Conservation (phyloP, 2,888 invertebrate genomes). For the Isotomurus palustris region DNA sequence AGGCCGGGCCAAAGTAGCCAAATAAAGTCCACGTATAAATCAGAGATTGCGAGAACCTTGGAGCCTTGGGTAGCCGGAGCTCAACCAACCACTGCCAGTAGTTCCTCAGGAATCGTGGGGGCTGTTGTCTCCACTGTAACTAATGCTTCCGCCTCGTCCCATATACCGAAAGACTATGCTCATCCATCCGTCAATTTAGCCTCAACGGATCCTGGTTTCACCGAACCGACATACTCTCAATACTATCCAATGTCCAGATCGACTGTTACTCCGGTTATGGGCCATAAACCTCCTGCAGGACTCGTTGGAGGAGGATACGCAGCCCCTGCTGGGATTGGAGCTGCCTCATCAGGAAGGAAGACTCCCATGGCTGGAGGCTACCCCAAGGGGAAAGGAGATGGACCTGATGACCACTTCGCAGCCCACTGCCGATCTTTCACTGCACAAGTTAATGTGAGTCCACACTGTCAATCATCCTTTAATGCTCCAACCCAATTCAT, state of each 20-base stretch:
- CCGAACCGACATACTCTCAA: conserved; percentile 45
- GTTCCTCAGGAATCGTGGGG: conserved; percentile 18
- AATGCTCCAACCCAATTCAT: too few species aligned
- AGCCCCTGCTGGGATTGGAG: conserved; percentile 38
- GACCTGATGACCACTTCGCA: conserved; percentile 59
- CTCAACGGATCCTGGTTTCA: conserved; percentile 37
- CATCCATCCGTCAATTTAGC: conserved; percentile 42
- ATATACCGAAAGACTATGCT: conserved; percentile 43
- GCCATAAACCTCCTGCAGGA: conserved; percentile 29
- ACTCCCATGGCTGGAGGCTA: conserved; percentile 38
- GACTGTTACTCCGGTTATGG: conserved; percentile 40
- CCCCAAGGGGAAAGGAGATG: conserved; percentile 49
- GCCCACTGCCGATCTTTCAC: conserved; percentile 61
- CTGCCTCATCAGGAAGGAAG: conserved; percentile 39
- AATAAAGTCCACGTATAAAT: conserved; percentile 59
- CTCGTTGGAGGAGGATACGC: conserved; percentile 36
- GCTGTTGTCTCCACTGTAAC: conserved; percentile 10
- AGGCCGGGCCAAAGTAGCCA: conserved; percentile 57
- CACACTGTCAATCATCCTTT: too few species aligned
- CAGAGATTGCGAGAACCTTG: conserved; percentile 61
- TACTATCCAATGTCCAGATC: conserved; percentile 46
- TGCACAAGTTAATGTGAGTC: conserved; percentile 50
- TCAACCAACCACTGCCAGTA: conserved; percentile 16
- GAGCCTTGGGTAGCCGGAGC: conserved; percentile 58
- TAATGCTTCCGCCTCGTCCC: conserved; percentile 32